Base-by-base conservation (phyloP, 2,113 vertebrate genomes). In the Thunnus thynnus region DNA sequence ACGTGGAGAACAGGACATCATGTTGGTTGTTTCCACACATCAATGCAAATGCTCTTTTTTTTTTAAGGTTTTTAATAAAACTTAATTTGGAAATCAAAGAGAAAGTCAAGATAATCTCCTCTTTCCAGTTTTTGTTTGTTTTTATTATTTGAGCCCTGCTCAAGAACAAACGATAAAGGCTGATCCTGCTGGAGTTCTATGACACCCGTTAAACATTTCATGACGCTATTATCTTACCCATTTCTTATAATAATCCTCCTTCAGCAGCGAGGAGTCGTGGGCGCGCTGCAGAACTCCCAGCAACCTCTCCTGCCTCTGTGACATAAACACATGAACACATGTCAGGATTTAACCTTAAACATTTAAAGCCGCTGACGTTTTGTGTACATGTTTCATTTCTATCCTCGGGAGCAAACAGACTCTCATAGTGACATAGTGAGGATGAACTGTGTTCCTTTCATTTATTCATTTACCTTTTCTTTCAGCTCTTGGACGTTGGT, bases 401-500 rank as follows among this genome's bases (percentile, higher is more conserved):
- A 27, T 46, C 16, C 32, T 50, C 18, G 12, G 32, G 48, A 18
- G 58, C 18, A 57, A 47, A 66, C 13, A 58, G 46, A 30, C 20
- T 20, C 27, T 11, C 61, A 57, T 0, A 25, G 11, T 44, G 14
- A 52, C 22, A 72, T 13, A 13, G 10, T 17, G n/a, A 51, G 13
- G 57, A 61, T 6, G 18, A 14, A 6, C 2, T 9, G 0, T 11
- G 5, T 16, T 48, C 2, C 54, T 22, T 9, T 13, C 22, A 41
- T 25, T n/a, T 36, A 36, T 60, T 66, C 5, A 2, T 36, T 50
- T 92, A 99, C 97, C 94, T 96, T 96, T 64, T 94, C 94, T 83
- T 95, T 96, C 80, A 99, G 94, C 67, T 96, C 92, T 55, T 89
- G 68, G 76, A 96, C 95, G 18, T 96, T 99, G 16, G 97, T 98